A percentile compares a stretch with the other conserved stretches of the same genome.
Evolutionary conservation across 2,113 vertebrate species (phyloP).

Genomic region (Sminthopsis crassicaudata): DNA sequence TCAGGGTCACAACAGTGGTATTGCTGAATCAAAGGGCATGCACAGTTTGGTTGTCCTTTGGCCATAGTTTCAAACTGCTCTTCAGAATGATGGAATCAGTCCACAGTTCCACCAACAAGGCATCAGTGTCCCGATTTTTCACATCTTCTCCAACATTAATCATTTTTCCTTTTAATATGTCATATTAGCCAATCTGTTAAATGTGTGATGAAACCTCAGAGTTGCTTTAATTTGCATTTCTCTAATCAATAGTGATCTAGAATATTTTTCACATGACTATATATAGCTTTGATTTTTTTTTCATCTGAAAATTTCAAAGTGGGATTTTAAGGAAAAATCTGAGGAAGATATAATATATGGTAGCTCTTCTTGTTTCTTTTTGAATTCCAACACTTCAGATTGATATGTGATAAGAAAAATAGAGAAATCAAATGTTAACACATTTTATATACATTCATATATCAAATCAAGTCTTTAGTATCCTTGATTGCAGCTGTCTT

Average conservation of each 20-base stretch:
- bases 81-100: background rate
- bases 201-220: too few species aligned
- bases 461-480: background rate
- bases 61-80: background rate
- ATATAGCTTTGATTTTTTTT: background rate
- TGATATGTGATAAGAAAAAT: background rate
- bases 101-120: background rate
- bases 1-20: too few species aligned
- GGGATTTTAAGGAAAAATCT: constrained; percentile 22
- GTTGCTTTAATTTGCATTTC: background rate
- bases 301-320: background rate
- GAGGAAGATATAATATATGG: background rate
- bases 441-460: background rate
- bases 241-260: background rate
- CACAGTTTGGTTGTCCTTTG: background rate
- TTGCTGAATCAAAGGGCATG: background rate
- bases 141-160: background rate
- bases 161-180: background rate
- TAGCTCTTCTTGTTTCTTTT: background rate
- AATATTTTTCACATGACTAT: background rate
- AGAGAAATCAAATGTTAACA: background rate
- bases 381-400: background rate
- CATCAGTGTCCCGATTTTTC: background rate
- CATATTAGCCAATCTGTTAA: background rate
- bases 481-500: constrained; percentile 23